These are phyloP conservation scores for Manis pentadactyla DNA, from an alignment of 2,797 vertebrate species.

Conservation along the genomic window DNA sequence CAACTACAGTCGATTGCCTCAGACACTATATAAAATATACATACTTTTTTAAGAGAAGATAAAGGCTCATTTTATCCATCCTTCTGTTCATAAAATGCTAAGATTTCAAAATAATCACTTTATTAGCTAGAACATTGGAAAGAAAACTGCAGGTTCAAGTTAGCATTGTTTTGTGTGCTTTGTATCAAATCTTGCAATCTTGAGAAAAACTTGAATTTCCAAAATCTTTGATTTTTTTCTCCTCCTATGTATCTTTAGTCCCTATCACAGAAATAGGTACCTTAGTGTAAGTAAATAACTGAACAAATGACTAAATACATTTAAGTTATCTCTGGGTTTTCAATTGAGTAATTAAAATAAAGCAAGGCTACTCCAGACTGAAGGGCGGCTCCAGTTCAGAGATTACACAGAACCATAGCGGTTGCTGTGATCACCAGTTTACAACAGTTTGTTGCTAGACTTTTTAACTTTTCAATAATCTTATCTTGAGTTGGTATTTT, in stretches of 20 bases:
- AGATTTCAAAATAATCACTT: neutral
- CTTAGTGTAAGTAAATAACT: neutral
- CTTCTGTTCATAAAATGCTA: neutral
- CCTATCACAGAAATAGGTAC: neutral
- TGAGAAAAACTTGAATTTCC: neutral
- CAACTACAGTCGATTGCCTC: neutral
- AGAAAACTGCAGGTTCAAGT: neutral
- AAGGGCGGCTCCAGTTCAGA: neutral
- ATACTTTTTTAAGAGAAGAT: neutral
- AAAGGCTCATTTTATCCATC: neutral
- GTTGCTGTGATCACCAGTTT: neutral
- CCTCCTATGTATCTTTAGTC: neutral
- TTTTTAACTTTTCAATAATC: neutral
- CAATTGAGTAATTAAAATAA: neutral
- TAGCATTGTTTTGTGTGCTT: neutral
- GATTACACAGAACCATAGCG: neutral
- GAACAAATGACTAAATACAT: neutral
- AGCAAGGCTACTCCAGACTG: neutral
- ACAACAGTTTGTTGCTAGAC: neutral
- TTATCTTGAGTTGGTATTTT: neutral
- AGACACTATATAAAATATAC: neutral
- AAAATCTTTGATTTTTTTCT: neutral
- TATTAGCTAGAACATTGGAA: neutral
- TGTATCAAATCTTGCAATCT: neutral
- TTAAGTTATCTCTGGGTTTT: neutral